Base-by-base conservation (phyloP, 2,888 invertebrate species). In the Rhogogaster chlorosoma region DNA sequence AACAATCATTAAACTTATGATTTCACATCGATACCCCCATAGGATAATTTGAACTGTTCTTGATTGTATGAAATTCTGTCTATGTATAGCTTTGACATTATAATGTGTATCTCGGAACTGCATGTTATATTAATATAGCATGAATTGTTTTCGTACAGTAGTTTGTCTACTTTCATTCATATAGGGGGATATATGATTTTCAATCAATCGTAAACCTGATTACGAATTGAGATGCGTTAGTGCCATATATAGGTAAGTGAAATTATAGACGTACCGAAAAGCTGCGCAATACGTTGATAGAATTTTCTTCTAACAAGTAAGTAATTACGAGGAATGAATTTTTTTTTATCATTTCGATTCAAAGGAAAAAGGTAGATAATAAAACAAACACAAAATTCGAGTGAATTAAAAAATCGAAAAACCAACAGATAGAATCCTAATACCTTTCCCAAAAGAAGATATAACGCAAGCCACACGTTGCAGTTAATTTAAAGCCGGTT, bases 401-500 rank as follows among this genome's bases (percentile, higher is more conserved):
- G 29, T 6, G 70, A 32, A 36, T 18, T n/a, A 36, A 32, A 70
- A 70, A 70, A 18, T 0, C 18, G 7, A 36, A 36, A 70, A 70
- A 26, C 9, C 36, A 70, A 15, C 45, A 42, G 26, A 75, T 45
- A 73, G 42, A 75, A 75, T 32, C 2, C 45, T 45, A 2, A 67
- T 67, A 26, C 22, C 64, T 80, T 15, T 3, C 53, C 26, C 18
- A 18, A 29, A 53, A 29, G 22, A 77, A 26, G 45, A 45, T 75
- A 45, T 45, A 45, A 45, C 12, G 75, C 26, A 75, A 22, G 45
- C 18, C 29, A 45, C 29, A 32, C 26, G 77, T 38, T 80, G 22
- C 61, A 61, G 80, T 80, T 80, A 80, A 80, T 80, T 49, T 61
- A 57, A 61, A 36, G 36, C 80, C 38, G 61, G 80, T 26, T 80